A percentile compares a stretch with the other conserved stretches of the same genome.
Conservation (phyloP, 2,888 invertebrate genomes). For the Stratiomys singularior region DNA sequence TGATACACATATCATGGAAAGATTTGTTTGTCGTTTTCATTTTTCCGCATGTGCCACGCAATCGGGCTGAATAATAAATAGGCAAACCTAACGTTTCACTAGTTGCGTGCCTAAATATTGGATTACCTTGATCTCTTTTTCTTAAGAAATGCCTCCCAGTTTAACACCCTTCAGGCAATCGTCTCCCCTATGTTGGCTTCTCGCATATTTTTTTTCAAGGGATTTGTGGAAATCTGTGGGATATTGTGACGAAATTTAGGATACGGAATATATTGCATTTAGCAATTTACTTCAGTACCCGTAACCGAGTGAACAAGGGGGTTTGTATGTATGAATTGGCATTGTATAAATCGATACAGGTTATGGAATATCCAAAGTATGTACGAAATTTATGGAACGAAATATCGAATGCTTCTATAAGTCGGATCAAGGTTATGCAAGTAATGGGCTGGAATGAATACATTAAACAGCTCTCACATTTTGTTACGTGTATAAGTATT, state of each 20-base stretch:
- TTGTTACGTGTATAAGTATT: conserved; percentile 38
- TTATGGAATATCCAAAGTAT: conserved; percentile 19
- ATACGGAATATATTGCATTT: conserved; percentile 44
- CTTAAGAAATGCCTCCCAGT: neutral
- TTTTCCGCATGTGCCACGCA: conserved; percentile 47
- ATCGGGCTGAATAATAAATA: conserved; percentile 46
- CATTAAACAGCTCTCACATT: conserved; percentile 26
- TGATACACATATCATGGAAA: conserved; percentile 39
- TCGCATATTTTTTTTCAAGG: conserved; percentile 31
- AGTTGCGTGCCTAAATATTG: conserved; percentile 47
- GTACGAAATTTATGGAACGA: conserved; percentile 26
- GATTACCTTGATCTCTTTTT: conserved; percentile 45
- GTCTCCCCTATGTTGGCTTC: neutral
- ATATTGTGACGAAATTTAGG: conserved; percentile 44
- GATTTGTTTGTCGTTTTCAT: conserved; percentile 39
- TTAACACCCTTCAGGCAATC: neutral
- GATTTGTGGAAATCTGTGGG: conserved; percentile 41
- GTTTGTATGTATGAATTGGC: conserved; percentile 29
- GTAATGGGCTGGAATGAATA: conserved; percentile 40
- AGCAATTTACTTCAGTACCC: conserved; percentile 41
- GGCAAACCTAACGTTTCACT: conserved; percentile 36
- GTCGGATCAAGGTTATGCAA: conserved; percentile 44
- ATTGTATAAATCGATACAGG: conserved; percentile 36
- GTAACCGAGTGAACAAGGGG: conserved; percentile 25
- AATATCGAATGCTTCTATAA: conserved; percentile 40